Evolutionary conservation across 1,140 invertebrate species (phyloP).

Genomic region (Cyclargus thomasi): DNA sequence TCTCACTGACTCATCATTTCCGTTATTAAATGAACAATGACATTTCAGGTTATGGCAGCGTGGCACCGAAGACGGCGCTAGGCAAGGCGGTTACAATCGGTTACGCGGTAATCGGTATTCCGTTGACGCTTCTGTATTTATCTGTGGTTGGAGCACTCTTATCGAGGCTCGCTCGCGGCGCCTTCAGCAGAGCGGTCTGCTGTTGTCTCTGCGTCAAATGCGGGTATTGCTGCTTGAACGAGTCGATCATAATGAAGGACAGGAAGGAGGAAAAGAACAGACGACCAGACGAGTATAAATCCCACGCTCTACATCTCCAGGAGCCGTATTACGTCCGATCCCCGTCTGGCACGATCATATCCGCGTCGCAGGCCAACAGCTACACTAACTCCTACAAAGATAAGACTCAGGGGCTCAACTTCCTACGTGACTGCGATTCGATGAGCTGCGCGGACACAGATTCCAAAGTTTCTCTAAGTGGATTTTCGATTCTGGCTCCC

Average conservation of each 20-base stretch:
- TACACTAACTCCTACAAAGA: slow-evolving; percentile 77
- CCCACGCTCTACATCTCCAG: slow-evolving; percentile 82
- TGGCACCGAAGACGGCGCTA: slow-evolving; percentile 85
- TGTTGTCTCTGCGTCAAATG: slow-evolving; percentile 90
- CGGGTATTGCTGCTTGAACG: slow-evolving; percentile 90
- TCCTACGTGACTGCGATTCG: slow-evolving; percentile 78
- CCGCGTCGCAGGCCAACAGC: slow-evolving; percentile 71
- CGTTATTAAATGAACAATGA: slow-evolving; percentile 23
- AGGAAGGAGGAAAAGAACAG: slow-evolving; percentile 85
- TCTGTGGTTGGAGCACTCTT: slow-evolving; percentile 89
- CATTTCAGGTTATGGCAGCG: slow-evolving; percentile 90
- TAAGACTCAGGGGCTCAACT: slow-evolving; percentile 59
- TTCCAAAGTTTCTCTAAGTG: slow-evolving; percentile 83
- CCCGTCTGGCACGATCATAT: slow-evolving; percentile 77
- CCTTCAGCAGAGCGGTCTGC: slow-evolving; percentile 88
- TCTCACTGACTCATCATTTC: slow-evolving; percentile 15
- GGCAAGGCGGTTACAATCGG: slow-evolving; percentile 91
- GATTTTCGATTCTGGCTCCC: slow-evolving; percentile 84
- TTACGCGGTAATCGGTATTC: slow-evolving; percentile 93
- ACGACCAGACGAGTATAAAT: slow-evolving; percentile 83
- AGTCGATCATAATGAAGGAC: slow-evolving; percentile 86
- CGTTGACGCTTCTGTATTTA: slow-evolving; percentile 91
- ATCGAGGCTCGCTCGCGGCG: slow-evolving; percentile 88
- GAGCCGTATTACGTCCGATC: slow-evolving; percentile 88
- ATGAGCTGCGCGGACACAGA: slow-evolving; percentile 82